Evolutionary conservation across 1,140 invertebrate species (phyloP).

Genomic region (Amyelois transitella): DNA sequence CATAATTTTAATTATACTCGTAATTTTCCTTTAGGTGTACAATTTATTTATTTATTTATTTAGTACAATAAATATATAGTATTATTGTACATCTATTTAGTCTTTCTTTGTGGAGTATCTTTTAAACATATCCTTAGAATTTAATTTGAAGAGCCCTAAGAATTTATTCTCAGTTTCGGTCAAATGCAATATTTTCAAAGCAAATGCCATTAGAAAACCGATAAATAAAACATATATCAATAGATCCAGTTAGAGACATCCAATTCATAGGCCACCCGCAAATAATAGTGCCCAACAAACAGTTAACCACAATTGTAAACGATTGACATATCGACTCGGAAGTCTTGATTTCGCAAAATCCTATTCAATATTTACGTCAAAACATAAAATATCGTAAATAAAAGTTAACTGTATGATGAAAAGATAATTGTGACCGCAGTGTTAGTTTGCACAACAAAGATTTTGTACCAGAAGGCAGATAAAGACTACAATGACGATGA

Average conservation of each 20-base stretch:
- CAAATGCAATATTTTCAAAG: background rate
- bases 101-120: too few species aligned
- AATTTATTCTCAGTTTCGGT: too few species aligned
- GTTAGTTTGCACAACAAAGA: background rate
- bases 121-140: too few species aligned
- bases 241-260: constrained; percentile 5
- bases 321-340: constrained; percentile 38
- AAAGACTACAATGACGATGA: background rate
- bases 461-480: background rate
- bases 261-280: constrained; percentile 55
- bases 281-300: constrained; percentile 35
- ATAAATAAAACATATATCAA: constrained; percentile 27
- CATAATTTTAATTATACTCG: too few species aligned
- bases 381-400: constrained; percentile 5
- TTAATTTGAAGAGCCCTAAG: too few species aligned
- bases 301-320: constrained; percentile 23
- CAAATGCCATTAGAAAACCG: background rate
- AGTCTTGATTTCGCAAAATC: constrained; percentile 23
- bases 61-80: too few species aligned
- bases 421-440: constrained; percentile 2
- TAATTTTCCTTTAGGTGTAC: too few species aligned
- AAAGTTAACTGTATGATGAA: background rate
- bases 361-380: constrained; percentile 16
- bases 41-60: too few species aligned
- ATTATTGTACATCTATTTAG: too few species aligned